Conservation (phyloP, 2,888 invertebrate genomes). For the Ganaspis brasiliensis region DNA sequence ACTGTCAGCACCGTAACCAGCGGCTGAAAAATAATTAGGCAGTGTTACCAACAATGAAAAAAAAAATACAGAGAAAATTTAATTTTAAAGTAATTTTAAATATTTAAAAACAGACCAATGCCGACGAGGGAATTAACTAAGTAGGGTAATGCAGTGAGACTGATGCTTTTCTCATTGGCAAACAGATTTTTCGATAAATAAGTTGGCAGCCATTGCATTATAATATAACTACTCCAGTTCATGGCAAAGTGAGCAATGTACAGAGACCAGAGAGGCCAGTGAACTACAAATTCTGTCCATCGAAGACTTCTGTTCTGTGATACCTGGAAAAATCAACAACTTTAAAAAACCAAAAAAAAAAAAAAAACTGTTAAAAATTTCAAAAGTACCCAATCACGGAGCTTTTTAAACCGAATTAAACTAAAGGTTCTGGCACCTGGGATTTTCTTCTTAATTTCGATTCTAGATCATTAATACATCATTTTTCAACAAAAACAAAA, state of each 20-base stretch:
- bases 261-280: conserved; percentile 88
- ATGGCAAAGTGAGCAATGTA: conserved; percentile 90
- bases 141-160: conserved; percentile 88
- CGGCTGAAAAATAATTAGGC: conserved; percentile 80
- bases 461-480: too few species aligned
- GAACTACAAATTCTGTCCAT: conserved; percentile 86
- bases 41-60: too few species aligned
- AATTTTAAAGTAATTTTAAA: not conserved
- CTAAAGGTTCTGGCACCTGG: too few species aligned
- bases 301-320: conserved; percentile 82
- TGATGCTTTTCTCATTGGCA: conserved; percentile 86
- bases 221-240: conserved; percentile 91
- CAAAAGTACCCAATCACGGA: too few species aligned
- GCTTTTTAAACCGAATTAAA: too few species aligned
- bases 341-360: too few species aligned
- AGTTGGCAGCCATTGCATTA: conserved; percentile 91
- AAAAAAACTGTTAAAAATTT: too few species aligned
- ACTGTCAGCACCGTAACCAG: conserved; percentile 88
- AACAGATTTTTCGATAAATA: conserved; percentile 85
- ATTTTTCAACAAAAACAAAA: too few species aligned
- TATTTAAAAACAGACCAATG: conserved; percentile 82
- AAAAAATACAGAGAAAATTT: conserved; percentile 47
- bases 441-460: too few species aligned
- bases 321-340: conserved; percentile 76
- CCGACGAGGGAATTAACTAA: conserved; percentile 88